Conservation (phyloP, 2,888 invertebrate species). For the Heliconius aoede region DNA sequence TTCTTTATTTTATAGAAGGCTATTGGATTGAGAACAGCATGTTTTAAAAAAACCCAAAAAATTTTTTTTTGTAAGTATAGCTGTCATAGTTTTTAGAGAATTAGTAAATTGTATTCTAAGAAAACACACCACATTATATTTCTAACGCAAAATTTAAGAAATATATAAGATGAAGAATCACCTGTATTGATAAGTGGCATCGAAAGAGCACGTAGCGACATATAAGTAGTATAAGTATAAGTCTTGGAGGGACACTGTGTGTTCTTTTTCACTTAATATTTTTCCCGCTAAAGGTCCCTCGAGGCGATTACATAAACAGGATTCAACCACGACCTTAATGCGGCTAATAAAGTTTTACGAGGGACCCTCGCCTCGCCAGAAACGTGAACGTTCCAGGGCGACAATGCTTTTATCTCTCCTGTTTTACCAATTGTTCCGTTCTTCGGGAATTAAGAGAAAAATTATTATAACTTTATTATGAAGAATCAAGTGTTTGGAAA, state of each 20-base stretch:
- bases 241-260: conserved; percentile 50
- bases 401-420: conserved; percentile 82
- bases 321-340: conserved; percentile 83
- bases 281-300: conserved; percentile 79
- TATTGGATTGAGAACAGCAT: not conserved
- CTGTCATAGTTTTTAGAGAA: not conserved
- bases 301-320: conserved; percentile 83
- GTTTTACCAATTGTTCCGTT: conserved; percentile 77
- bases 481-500: conserved; percentile 22
- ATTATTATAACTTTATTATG: conserved; percentile 51
- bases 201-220: conserved; percentile 34
- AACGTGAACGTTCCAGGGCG: conserved; percentile 81
- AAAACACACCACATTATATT: not conserved
- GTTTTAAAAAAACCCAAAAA: not conserved
- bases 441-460: conserved; percentile 68
- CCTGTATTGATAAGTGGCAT: conserved; percentile 28
- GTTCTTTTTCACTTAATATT: conserved; percentile 83
- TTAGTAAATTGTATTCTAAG: not conserved
- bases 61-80: not conserved
- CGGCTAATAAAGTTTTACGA: conserved; percentile 83
- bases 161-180: conserved; percentile 8
- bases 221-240: conserved; percentile 40
- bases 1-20: not conserved
- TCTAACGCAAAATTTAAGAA: not conserved
- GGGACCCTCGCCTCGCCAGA: conserved; percentile 80